phyloP scores from a whole-genome alignment of 1,140 invertebrate species.

The Drosophila gunungcola region DNA sequence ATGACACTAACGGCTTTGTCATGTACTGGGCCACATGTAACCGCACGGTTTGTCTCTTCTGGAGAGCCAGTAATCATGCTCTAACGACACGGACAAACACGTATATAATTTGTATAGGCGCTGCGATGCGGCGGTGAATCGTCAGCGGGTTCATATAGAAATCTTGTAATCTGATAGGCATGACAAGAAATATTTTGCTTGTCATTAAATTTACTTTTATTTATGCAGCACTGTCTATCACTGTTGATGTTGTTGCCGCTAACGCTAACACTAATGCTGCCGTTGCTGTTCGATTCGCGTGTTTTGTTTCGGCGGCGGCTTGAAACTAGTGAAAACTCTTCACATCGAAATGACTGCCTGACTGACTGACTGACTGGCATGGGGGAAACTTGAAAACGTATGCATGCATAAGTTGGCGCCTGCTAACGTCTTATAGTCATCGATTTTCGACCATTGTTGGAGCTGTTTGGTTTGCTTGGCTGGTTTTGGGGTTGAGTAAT shows the following conservation, averaged over 20 bases:
- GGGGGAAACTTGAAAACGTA: conserved; percentile 52
- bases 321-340: conserved; percentile 82
- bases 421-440: conserved; percentile 61
- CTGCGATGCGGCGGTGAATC: conserved; percentile 53
- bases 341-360: conserved; percentile 69
- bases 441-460: conserved; percentile 67
- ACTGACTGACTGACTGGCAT: conserved; percentile 24
- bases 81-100: conserved; percentile 69
- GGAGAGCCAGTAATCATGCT: conserved; percentile 80
- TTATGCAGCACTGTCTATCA: conserved; percentile 79
- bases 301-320: conserved; percentile 77
- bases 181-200: conserved; percentile 83
- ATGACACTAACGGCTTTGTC: conserved; percentile 82
- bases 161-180: conserved; percentile 83
- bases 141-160: conserved; percentile 78
- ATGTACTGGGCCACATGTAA: conserved; percentile 65
- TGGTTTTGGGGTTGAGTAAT: conserved; percentile 64
- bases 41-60: conserved; percentile 46
- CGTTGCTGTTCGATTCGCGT: conserved; percentile 71
- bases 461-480: conserved; percentile 39
- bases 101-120: conserved; percentile 40
- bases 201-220: conserved; percentile 84
- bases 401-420: conserved; percentile 75
- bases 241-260: conserved; percentile 56
- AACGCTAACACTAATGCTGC: conserved; percentile 28